These are phyloP conservation scores for Drosophila bocqueti DNA, from an alignment of 1,140 invertebrate genomes.

Conservation along the genomic window DNA sequence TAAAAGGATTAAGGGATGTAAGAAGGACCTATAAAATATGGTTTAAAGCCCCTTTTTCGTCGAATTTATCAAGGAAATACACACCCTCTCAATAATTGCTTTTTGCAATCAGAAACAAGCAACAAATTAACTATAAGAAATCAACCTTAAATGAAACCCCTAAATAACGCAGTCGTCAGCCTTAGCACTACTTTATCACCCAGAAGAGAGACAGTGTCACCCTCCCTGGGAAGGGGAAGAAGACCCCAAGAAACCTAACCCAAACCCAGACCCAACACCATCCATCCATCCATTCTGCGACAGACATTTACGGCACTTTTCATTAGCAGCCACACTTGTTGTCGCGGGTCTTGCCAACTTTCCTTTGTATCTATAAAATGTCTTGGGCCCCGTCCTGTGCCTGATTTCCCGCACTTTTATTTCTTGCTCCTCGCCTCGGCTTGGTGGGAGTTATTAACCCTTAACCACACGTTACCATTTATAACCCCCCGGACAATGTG, in stretches of 20 bases:
- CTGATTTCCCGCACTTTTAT: constrained; percentile 9
- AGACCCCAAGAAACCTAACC: constrained; percentile 11
- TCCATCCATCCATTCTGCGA: constrained; percentile 31
- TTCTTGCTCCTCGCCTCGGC: constrained; percentile 14
- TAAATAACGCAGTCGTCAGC: constrained; percentile 19
- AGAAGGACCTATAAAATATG: background rate
- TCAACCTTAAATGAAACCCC: constrained; percentile 11
- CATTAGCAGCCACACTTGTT: constrained; percentile 77
- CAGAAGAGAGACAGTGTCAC: background rate
- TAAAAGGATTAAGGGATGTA: background rate
- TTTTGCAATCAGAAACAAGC: background rate
- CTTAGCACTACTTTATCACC: constrained; percentile 30
- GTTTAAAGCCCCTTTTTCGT: background rate
- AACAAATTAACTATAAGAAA: constrained; percentile 7
- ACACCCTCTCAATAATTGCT: background rate
- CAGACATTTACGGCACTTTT: constrained; percentile 65
- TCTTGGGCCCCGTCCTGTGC: constrained; percentile 62
- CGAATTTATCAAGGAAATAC: background rate
- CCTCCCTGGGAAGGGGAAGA: background rate
- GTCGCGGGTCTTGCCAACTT: constrained; percentile 31
- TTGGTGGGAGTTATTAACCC: constrained; percentile 81
- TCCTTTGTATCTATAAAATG: constrained; percentile 64
- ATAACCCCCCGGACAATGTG: constrained; percentile 62
- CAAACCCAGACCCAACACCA: constrained; percentile 25
- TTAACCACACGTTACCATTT: constrained; percentile 80